Conservation (phyloP, 2,113 vertebrate species). For the Holacanthus passer region DNA sequence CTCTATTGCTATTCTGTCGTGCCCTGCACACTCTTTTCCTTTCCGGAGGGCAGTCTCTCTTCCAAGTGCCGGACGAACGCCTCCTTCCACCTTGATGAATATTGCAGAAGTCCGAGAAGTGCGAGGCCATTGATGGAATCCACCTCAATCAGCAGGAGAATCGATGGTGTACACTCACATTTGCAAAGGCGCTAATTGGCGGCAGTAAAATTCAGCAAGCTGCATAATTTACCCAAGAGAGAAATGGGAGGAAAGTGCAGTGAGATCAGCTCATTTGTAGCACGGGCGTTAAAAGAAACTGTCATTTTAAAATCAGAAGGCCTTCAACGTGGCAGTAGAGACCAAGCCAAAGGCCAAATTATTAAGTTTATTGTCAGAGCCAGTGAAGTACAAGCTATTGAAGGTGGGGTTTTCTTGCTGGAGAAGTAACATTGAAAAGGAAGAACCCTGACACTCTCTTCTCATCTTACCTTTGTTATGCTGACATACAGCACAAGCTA, state of each 20-base stretch:
- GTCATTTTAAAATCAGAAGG: constrained; percentile 61
- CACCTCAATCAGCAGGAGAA: constrained; percentile 76
- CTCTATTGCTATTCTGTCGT: constrained; percentile 54
- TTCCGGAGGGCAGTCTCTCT: constrained; percentile 66
- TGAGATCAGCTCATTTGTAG: constrained; percentile 64
- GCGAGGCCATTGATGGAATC: constrained; percentile 66
- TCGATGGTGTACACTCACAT: constrained; percentile 76
- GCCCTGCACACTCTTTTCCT: constrained; percentile 34
- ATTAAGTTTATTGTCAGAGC: constrained; percentile 54
- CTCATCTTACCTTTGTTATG: neutral
- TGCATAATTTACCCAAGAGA: constrained; percentile 68
- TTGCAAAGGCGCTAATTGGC: constrained; percentile 77
- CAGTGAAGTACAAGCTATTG: constrained; percentile 25
- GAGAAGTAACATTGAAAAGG: constrained; percentile 20
- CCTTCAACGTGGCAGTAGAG: constrained; percentile 48
- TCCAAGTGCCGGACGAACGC: constrained; percentile 48
- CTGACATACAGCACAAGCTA: neutral
- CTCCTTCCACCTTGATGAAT: constrained; percentile 80
- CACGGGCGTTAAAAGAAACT: constrained; percentile 44
- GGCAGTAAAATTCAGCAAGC: constrained; percentile 71
- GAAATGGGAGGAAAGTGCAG: constrained; percentile 28
- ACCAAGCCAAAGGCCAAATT: constrained; percentile 52
- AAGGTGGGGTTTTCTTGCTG: constrained; percentile 14
- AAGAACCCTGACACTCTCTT: neutral
- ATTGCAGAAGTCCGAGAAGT: constrained; percentile 70